phyloP scores from a whole-genome alignment of 2,113 vertebrate genomes.

The Plecotus auritus region DNA sequence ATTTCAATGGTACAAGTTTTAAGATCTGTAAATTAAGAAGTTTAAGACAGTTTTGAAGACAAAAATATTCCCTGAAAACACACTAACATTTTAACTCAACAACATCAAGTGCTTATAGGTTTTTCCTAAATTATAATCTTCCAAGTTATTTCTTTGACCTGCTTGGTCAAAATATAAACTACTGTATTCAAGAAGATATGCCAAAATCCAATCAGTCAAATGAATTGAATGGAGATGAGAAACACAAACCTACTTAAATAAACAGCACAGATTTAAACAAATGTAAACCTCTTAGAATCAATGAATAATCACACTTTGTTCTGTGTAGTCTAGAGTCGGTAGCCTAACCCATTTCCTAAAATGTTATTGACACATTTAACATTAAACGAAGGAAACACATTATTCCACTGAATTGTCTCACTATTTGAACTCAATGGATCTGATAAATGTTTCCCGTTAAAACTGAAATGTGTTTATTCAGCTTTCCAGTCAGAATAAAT shows the following conservation, averaged over 20 bases:
- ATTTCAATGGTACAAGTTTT: not conserved
- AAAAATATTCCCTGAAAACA: not conserved
- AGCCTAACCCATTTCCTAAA: slow-evolving; percentile 11
- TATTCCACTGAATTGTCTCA: slow-evolving; percentile 64
- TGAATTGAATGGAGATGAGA: slow-evolving; percentile 27
- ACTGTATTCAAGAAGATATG: not conserved
- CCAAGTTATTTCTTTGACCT: not conserved
- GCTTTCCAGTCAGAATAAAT: slow-evolving; percentile 74
- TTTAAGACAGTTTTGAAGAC: not conserved
- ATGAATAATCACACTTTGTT: slow-evolving; percentile 30
- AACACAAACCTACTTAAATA: slow-evolving; percentile 43
- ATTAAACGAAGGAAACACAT: slow-evolving; percentile 44
- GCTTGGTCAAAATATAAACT: not conserved
- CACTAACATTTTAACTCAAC: not conserved
- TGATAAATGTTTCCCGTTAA: slow-evolving; percentile 62
- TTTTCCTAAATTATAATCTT: not conserved
- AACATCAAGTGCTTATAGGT: slow-evolving; percentile 4
- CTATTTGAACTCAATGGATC: slow-evolving; percentile 56
- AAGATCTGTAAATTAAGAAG: not conserved
- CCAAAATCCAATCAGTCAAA: not conserved
- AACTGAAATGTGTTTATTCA: slow-evolving; percentile 73
- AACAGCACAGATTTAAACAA: slow-evolving; percentile 37
- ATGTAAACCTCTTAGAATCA: not conserved
- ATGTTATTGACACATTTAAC: slow-evolving; percentile 48
- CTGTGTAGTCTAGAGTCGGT: not conserved